Percentiles rank a stretch among this genome's conserved stretches.
phyloP scores from a whole-genome alignment of 2,113 vertebrate genomes.

The Cyanistes caeruleus region DNA sequence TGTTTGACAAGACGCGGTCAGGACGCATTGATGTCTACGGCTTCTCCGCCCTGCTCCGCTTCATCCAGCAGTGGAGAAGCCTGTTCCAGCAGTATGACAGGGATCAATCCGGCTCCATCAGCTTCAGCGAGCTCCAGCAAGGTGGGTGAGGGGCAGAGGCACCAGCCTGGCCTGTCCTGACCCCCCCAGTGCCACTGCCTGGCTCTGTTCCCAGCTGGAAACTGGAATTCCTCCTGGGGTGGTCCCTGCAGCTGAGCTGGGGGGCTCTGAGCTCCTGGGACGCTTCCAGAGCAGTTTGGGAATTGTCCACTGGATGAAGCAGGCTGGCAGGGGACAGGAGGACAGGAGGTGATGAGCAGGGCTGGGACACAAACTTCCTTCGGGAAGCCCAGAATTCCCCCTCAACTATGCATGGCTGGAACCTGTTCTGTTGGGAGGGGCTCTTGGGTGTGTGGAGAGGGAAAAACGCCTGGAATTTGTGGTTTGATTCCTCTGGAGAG shows the following conservation, averaged over 20 bases:
- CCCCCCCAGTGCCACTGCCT: fast-evolving
- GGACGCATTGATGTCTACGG: constrained; percentile 88
- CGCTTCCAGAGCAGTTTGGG: neutral
- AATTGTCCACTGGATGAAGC: neutral
- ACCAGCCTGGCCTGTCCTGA: fast-evolving
- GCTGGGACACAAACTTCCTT: neutral
- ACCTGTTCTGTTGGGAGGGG: neutral
- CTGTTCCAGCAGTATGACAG: constrained; percentile 93
- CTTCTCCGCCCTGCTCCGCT: constrained; percentile 90
- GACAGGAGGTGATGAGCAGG: neutral
- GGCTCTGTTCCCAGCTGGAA: neutral
- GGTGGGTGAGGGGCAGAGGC: constrained; percentile 70
- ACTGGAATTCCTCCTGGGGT: fast-evolving
- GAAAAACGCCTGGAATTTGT: neutral
- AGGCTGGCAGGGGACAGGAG: neutral
- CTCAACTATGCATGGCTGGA: neutral
- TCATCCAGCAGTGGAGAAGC: constrained; percentile 89
- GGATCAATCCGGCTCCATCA: constrained; percentile 89
- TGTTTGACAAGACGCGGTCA: constrained; percentile 90
- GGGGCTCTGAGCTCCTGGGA: neutral
- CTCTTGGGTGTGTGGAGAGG: neutral
- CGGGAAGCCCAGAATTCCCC: neutral
- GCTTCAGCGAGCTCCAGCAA: constrained; percentile 87
- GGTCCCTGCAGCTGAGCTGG: fast-evolving
- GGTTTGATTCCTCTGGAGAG: neutral